Base-by-base conservation (phyloP, 1,140 invertebrate species). In the Adelges cooleyi region DNA sequence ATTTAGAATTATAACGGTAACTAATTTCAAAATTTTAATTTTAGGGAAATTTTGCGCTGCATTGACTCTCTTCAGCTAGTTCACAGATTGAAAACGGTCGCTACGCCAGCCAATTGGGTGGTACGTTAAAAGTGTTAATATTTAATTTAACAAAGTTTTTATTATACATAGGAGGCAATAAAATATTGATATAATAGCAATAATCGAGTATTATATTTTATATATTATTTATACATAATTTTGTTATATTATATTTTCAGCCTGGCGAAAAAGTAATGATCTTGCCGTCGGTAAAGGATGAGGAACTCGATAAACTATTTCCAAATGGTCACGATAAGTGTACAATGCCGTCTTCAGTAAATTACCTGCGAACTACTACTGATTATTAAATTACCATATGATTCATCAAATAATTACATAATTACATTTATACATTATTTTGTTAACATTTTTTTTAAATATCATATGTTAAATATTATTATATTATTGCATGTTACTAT, bases 41-140 rank as follows among this genome's bases (percentile, higher is more conserved):
- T 48, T 72, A 94, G 91, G 79, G 92, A 95, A 80, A 89, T 95
- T 69, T 73, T 95, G 33, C 80, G 92, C 62, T 85, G 86, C 8
- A 82, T 95, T 66, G 92, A 96, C 76, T 92, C 91, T 2, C 78
- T 96, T 5, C 90, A 93, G 75, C 75, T 95, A 46, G 87, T 86
- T 8, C 83, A 86, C 66, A 80, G 77, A 50, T 75, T 75, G 48
- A 84, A 85, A 69, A 80, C 83, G 46, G 79, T 90, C 70, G 84
- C 92, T 22, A 95, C 92, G 1, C 92, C 92, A 17, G 90, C 84
- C 25, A 87, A 92, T 72, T 95, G 92, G 92, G 78, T 82, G 74
- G 86, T 90, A 79, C 79, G 79, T 78, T 65, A 40, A 54, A 15
- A 3, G 18, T 46, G 1, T 20, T 20, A 20, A 2, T 6, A 15